Conservation (phyloP, 2,113 vertebrate genomes). For the Zingel zingel region DNA sequence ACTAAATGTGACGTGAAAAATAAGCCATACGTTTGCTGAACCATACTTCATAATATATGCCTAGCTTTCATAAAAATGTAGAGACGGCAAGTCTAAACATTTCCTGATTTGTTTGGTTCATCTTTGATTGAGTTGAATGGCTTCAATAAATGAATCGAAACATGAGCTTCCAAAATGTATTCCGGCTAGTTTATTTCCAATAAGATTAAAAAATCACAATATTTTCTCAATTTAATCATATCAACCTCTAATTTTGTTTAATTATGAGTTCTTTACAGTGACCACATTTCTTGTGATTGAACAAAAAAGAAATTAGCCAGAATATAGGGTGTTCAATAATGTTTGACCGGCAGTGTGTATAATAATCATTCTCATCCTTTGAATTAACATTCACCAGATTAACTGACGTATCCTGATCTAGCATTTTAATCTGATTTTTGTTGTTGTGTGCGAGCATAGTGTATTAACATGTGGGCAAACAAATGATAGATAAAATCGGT, state of each 20-base stretch:
- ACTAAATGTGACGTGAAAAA: background rate
- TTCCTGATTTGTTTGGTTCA: background rate
- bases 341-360: constrained; percentile 41
- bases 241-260: too few relatives aligned
- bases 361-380: constrained; percentile 14
- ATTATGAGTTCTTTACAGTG: background rate
- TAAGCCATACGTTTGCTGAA: background rate
- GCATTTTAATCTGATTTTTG: constrained; percentile 35
- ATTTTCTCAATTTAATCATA: background rate
- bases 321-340: constrained; percentile 35
- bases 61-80: background rate
- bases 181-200: background rate
- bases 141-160: background rate
- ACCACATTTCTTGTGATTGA: constrained; percentile 11
- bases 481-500: constrained; percentile 56
- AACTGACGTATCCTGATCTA: constrained; percentile 22
- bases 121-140: background rate
- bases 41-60: background rate
- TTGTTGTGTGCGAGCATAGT: constrained; percentile 40
- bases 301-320: background rate
- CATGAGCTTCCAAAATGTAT: background rate
- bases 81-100: background rate
- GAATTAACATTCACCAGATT: constrained; percentile 33
- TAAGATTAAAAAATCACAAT: background rate
- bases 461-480: constrained; percentile 36